Percentiles rank a stretch among this genome's conserved stretches.
phyloP scores from a whole-genome alignment of 2,797 vertebrate genomes.

The Eulemur coronatus region DNA sequence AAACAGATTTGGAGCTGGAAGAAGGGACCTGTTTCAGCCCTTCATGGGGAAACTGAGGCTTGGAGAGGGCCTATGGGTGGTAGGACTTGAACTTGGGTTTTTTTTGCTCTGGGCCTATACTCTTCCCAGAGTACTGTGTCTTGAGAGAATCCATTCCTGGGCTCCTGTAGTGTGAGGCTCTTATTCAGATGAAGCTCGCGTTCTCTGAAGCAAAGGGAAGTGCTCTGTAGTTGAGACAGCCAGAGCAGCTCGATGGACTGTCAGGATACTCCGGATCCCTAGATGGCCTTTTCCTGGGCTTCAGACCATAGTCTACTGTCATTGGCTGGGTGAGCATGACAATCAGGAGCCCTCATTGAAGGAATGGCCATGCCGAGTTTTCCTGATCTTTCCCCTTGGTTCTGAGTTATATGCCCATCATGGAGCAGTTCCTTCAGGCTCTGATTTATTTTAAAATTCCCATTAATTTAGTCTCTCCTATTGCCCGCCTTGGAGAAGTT shows the following conservation, averaged over 20 bases:
- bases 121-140: background rate
- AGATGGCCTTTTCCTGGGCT: background rate
- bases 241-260: background rate
- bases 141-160: background rate
- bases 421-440: background rate
- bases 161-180: background rate
- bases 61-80: background rate
- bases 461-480: background rate
- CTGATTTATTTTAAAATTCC: conserved; percentile 7
- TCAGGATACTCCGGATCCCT: background rate
- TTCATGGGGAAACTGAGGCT: background rate
- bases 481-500: background rate
- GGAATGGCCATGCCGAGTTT: background rate
- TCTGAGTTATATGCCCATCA: background rate
- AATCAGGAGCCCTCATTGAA: background rate
- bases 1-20: background rate
- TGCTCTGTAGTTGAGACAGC: background rate
- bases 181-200: background rate
- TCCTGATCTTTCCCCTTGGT: background rate
- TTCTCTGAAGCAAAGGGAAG: background rate
- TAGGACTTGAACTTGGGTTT: background rate
- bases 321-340: background rate
- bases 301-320: background rate
- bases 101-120: background rate
- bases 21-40: background rate